Conservation (phyloP, 2,888 invertebrate species). For the Pegoplata infirma region DNA sequence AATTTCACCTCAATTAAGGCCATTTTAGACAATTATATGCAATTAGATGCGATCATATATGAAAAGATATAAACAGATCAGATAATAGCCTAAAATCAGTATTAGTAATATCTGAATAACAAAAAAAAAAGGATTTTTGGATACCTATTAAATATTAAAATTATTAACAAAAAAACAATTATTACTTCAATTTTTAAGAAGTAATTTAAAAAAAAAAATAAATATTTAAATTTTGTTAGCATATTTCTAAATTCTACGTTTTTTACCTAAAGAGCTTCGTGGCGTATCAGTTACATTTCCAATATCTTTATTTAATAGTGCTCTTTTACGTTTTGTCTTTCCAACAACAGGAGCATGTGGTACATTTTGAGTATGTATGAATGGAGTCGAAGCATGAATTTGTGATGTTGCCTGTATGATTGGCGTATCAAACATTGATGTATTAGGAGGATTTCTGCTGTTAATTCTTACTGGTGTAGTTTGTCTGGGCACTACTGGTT, state of each 20-base stretch:
- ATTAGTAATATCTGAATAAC: too few relatives aligned
- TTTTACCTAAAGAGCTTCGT: slow-evolving; percentile 32
- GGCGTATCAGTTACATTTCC: too few relatives aligned
- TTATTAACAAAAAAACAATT: too few relatives aligned
- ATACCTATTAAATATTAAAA: too few relatives aligned
- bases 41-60: too few relatives aligned
- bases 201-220: not conserved
- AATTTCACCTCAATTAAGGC: too few relatives aligned
- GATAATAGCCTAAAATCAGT: too few relatives aligned
- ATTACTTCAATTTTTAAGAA: too few relatives aligned
- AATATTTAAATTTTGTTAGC: not conserved
- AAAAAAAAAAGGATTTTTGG: too few relatives aligned
- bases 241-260: not conserved
- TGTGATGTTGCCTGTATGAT: not conserved
- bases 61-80: too few relatives aligned
- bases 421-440: slow-evolving; percentile 38
- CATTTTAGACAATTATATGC: too few relatives aligned
- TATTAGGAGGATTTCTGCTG: not conserved
- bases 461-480: not conserved
- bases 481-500: not conserved
- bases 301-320: not conserved
- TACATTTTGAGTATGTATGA: not conserved
- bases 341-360: slow-evolving; percentile 11
- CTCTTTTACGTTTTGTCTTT: not conserved
- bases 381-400: slow-evolving; percentile 39